Evolutionary conservation across 2,797 vertebrate species (phyloP).

Genomic region (Amniataba percoides): DNA sequence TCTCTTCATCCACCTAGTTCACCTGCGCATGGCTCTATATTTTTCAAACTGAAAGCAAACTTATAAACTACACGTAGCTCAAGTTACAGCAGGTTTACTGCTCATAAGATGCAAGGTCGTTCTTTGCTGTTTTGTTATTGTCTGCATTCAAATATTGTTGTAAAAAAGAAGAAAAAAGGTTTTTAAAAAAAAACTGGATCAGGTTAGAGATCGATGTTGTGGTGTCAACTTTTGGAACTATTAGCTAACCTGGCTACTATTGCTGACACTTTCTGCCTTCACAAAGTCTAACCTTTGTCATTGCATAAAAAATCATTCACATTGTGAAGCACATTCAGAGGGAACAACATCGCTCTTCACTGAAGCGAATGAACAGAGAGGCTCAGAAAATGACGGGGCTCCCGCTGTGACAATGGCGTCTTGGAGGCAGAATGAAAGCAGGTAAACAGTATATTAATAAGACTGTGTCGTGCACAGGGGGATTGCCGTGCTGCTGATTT

Average conservation of each 20-base stretch:
- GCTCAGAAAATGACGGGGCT: constrained; percentile 12
- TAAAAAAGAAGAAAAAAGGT: not conserved
- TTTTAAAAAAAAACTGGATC: not conserved
- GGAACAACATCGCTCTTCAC: not conserved
- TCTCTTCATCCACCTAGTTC: not conserved
- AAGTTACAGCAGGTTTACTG: not conserved
- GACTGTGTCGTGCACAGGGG: not conserved
- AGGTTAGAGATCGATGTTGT: not conserved
- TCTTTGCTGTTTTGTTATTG: not conserved
- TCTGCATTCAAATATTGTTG: not conserved
- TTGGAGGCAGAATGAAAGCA: constrained; percentile 24
- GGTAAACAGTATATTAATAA: constrained; percentile 38
- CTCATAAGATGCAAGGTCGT: not conserved
- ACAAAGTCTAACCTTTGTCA: not conserved
- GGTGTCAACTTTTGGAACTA: not conserved
- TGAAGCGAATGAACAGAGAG: constrained; percentile 20
- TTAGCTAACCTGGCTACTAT: not conserved
- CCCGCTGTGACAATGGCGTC: constrained; percentile 23
- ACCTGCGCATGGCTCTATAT: not conserved
- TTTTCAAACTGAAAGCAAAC: not conserved
- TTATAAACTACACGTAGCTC: not conserved
- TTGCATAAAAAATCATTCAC: not conserved
- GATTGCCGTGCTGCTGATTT: not conserved
- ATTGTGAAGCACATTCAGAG: constrained; percentile 6
- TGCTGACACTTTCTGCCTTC: not conserved